Base-by-base conservation (phyloP, 2,113 vertebrate genomes). In the Caretta caretta region DNA sequence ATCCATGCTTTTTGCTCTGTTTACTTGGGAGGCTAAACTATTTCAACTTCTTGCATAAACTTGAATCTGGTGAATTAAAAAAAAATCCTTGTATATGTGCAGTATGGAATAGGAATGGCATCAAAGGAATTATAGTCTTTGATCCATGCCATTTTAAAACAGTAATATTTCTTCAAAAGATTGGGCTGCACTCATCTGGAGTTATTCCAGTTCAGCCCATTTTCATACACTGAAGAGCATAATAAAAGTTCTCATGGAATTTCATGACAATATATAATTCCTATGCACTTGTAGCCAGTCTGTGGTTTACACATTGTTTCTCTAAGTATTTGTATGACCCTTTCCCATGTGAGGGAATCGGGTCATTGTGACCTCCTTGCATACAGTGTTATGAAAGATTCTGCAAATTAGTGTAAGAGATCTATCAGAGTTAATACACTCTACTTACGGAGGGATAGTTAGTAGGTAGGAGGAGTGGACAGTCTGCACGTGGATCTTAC, bases 21-120 rank as follows among this genome's bases (percentile, higher is more conserved):
- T 56, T 88, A 38, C 11, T 89, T 79, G 8, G 1, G 42, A 94
- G 78, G 56, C 93, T 93, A 88, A 86, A 93, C 93, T n/a, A 91
- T 94, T 59, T 54, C 46, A 56, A 80, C 46, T 88, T 84, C 75
- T 82, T 53, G 25, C 7, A 54, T 17, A 3, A 12, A 48, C 51
- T 79, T 83, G 72, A 62, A 75, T 6, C 54, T 79, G 42, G 0
- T 3, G 72, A 84, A 90, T 49, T 20, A 12, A 88, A 51, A 90
- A 92, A 78, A 42, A 83, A 42, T 42, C 50, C 46, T 54, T 56
- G 69, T 56, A 81, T 87, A 90, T 31, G 69, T 0, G 49, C 17
- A 3, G 81, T 62, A 31, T 1, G 4, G 50, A 87, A 81, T 54
- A 17, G 0, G 1, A 27, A 57, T 0, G 5, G 9, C 65, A 75